Base-by-base conservation (phyloP, 2,113 vertebrate species). In the Athene cunicularia region DNA sequence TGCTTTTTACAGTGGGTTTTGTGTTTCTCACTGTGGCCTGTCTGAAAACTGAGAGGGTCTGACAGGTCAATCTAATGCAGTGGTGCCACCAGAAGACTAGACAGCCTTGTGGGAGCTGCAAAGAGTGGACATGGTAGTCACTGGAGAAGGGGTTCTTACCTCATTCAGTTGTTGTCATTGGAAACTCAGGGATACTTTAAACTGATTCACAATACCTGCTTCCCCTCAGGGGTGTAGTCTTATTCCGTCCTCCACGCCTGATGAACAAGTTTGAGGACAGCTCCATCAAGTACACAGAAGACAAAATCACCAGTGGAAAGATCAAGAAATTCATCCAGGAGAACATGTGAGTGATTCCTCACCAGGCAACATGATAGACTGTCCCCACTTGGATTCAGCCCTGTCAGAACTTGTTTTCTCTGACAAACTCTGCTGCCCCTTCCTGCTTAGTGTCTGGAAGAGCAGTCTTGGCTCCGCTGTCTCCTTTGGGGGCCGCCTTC, bases 251-350 rank as follows among this genome's bases (percentile, higher is more conserved):
- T 41, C 93, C 96, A 24, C 98, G 97, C 59, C 98, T 99, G 62
- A 79, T 56, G 35, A 99, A 98, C 98, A 99, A 99, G 95, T 99
- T 99, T 97, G 99, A 99, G 95, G 99, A 99, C 30, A 93, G 92
- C 90, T 98, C 95, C 4, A 97, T 99, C 64, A 97, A 93, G 67
- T 99, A 98, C 88, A 74, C 85, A 30, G 99, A 99, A 73, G 98
- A 99, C 33, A 99, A 99, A 95, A 99, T 99, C 97, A 99, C 98
- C 67, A 99, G 98, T 79, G 98, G 96, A 94, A 99, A 99, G 91
- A 98, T 99, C 93, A 99, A 99, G 98, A 99, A 88, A 80, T 99
- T 99, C 93, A 98, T 99, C 93, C 99, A 99, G 97, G 99, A 99
- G 58, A 99, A 99, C 91, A 98, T 99, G 99, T 99, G 98, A 98